Conservation (phyloP, 2,888 invertebrate species). For the Heliconius charithonia region DNA sequence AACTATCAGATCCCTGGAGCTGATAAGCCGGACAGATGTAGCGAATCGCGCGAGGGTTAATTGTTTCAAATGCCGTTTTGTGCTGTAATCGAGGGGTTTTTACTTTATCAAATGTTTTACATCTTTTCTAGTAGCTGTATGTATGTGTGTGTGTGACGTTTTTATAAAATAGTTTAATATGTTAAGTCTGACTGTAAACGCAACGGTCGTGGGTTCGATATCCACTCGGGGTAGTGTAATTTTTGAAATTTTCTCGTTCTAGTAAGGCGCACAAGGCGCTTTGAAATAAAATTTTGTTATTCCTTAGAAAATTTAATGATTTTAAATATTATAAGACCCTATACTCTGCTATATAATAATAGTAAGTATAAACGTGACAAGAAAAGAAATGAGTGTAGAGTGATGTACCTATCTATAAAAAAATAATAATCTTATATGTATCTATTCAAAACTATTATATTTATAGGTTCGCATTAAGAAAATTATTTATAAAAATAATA, state of each 20-base stretch:
- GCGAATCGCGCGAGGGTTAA: conserved; percentile 29
- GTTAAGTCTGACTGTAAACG: not conserved
- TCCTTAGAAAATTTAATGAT: no score
- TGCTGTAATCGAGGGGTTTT: conserved; percentile 27
- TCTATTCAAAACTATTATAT: no score
- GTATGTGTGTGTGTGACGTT: not conserved
- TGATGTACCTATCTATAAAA: no score
- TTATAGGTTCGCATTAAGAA: no score
- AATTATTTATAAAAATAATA: not conserved
- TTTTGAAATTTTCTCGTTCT: not conserved
- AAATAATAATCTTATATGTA: no score
- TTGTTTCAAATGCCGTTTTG: conserved; percentile 36
- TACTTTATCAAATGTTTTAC: conserved; percentile 11
- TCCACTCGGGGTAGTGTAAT: not conserved
- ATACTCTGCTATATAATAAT: no score
- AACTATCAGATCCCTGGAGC: conserved; percentile 34
- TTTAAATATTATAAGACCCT: no score
- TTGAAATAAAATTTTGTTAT: no score
- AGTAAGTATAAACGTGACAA: no score
- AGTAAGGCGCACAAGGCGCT: not conserved
- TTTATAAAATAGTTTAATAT: not conserved
- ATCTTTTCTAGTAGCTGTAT: conserved; percentile 3
- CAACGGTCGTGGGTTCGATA: not conserved
- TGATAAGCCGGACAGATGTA: conserved; percentile 35
- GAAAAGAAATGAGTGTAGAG: no score